Evolutionary conservation across 2,797 vertebrate species (phyloP).

Genomic region (Rhyacichthys aspro): DNA sequence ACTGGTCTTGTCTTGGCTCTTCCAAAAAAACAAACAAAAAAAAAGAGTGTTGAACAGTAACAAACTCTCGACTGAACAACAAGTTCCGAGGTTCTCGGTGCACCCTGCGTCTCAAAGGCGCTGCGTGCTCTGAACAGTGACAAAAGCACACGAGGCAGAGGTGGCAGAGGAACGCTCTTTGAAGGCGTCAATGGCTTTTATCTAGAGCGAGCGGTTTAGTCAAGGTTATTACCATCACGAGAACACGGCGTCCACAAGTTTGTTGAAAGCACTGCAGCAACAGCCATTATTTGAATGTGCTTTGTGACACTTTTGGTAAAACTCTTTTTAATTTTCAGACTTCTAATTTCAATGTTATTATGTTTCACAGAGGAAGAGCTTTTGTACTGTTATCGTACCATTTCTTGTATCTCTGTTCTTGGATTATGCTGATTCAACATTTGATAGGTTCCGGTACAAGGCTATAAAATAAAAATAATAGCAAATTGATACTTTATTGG

Average conservation of each 20-base stretch:
- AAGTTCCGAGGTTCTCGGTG: neutral
- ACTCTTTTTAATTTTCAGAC: slow-evolving; percentile 1
- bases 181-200: slow-evolving; percentile 7
- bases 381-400: neutral
- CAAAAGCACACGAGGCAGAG: neutral
- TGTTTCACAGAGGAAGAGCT: neutral
- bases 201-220: neutral
- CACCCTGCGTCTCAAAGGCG: neutral
- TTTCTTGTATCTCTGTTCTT: too few relatives aligned
- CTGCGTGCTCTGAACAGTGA: neutral
- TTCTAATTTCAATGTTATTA: neutral
- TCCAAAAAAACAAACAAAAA: neutral
- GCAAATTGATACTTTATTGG: too few relatives aligned
- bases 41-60: neutral
- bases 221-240: slow-evolving; percentile 21
- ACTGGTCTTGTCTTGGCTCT: neutral
- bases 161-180: neutral
- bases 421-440: too few relatives aligned
- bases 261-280: neutral
- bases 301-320: neutral
- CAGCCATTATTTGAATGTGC: neutral
- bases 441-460: too few relatives aligned
- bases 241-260: slow-evolving; percentile 8
- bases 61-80: neutral
- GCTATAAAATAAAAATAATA: too few relatives aligned